A percentile compares a stretch with the other conserved stretches of the same genome.
Conservation (phyloP, 2,888 invertebrate genomes). For the Amitus sp. region DNA sequence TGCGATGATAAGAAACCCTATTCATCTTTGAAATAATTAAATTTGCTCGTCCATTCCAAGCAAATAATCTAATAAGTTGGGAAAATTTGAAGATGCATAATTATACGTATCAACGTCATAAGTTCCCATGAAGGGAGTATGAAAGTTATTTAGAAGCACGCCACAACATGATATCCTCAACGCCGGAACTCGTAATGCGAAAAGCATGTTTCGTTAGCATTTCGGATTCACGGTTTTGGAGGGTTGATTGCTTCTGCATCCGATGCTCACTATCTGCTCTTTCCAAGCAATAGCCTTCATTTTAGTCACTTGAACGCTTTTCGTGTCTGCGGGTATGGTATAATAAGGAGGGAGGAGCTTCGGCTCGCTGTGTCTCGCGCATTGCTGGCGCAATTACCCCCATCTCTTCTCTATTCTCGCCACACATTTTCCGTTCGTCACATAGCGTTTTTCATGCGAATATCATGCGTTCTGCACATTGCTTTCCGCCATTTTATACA, state of each 20-base stretch:
- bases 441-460: conserved; percentile 4
- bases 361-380: conserved; percentile 36
- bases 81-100: too few species aligned
- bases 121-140: too few species aligned
- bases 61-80: too few species aligned
- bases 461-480: conserved; percentile 1
- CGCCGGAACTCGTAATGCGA: background rate
- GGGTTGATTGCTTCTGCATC: conserved; percentile 1
- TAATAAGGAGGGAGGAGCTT: conserved; percentile 51
- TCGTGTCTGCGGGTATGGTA: conserved; percentile 28
- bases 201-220: background rate
- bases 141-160: background rate
- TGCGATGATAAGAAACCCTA: too few species aligned
- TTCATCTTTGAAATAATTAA: too few species aligned
- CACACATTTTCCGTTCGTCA: conserved; percentile 18
- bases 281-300: conserved; percentile 24
- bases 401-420: conserved; percentile 29
- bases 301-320: conserved; percentile 30
- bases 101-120: too few species aligned
- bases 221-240: background rate
- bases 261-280: conserved; percentile 5
- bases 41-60: too few species aligned
- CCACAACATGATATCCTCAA: background rate
- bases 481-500: background rate
- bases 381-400: conserved; percentile 51